phyloP scores from a whole-genome alignment of 2,888 invertebrate species.

The Keiferia lycopersicella region DNA sequence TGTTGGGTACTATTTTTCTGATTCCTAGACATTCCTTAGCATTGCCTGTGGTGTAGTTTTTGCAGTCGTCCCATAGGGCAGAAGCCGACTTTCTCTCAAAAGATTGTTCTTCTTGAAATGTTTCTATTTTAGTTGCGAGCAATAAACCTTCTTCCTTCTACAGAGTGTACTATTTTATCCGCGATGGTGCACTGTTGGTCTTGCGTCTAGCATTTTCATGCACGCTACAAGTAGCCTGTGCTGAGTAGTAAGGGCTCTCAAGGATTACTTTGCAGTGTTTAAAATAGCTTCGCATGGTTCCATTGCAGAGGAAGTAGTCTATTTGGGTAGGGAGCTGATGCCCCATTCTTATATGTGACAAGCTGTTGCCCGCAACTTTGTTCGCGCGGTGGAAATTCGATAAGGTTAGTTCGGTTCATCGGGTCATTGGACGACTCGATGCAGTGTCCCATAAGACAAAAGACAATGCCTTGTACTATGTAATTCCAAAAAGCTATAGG shows the following conservation, averaged over 20 bases:
- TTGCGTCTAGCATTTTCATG: not conserved
- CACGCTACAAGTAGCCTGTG: not conserved
- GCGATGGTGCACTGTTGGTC: not conserved
- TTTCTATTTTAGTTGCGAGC: not conserved
- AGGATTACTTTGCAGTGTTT: constrained; percentile 2
- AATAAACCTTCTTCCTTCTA: not conserved
- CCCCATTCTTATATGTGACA: not conserved
- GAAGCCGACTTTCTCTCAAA: not conserved
- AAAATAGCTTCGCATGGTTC: not conserved
- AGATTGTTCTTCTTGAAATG: not conserved
- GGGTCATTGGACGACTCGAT: too few relatives aligned
- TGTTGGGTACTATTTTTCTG: not conserved
- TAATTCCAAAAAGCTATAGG: too few relatives aligned
- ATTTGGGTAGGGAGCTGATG: not conserved
- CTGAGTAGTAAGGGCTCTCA: not conserved
- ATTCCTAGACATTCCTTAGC: not conserved
- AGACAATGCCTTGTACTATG: too few relatives aligned
- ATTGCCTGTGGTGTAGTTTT: not conserved
- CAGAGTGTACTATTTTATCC: not conserved
- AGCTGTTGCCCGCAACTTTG: too few relatives aligned
- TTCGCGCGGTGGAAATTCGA: too few relatives aligned
- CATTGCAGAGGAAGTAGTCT: not conserved
- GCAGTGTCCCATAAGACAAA: too few relatives aligned
- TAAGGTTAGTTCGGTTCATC: too few relatives aligned
- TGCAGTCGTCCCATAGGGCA: not conserved